Percentiles rank a stretch among this genome's conserved stretches.
Evolutionary conservation across 2,113 vertebrate species (phyloP).

Genomic region (Ranitomeya imitator): DNA sequence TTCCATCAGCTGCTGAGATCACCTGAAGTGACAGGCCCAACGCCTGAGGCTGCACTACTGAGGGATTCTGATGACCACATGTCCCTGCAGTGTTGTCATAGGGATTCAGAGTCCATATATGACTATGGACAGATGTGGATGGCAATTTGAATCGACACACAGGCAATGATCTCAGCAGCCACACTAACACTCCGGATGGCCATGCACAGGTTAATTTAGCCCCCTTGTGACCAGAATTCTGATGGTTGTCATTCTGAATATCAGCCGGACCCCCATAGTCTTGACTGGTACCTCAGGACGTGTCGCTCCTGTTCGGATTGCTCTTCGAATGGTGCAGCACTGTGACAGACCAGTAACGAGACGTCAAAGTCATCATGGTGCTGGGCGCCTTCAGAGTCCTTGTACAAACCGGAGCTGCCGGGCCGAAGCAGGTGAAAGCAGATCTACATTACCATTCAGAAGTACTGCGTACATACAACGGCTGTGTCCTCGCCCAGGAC

Average conservation of each 20-base stretch:
- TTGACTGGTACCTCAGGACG: slow-evolving; percentile 78
- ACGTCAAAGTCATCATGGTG: slow-evolving; percentile 98
- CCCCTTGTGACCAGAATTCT: no score
- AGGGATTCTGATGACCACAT: neutral
- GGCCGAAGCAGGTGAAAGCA: neutral
- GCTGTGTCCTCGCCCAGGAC: neutral
- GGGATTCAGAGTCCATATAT: neutral
- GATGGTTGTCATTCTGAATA: no score
- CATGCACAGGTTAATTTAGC: no score
- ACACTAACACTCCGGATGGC: no score
- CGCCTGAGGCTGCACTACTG: neutral
- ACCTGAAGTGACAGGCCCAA: neutral
- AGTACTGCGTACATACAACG: neutral
- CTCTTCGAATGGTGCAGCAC: slow-evolving; percentile 90
- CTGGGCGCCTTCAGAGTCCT: slow-evolving; percentile 90
- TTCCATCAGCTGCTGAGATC: no score
- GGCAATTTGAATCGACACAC: neutral
- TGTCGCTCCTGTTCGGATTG: slow-evolving; percentile 93
- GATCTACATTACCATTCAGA: neutral
- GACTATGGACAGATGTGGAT: neutral
- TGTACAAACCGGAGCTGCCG: slow-evolving; percentile 89
- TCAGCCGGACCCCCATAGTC: no score
- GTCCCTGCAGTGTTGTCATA: no score
- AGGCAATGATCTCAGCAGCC: no score
- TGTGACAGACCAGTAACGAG: slow-evolving; percentile 93